These are phyloP conservation scores for Ametastegia equiseti DNA, from an alignment of 2,888 invertebrate genomes.

Conservation along the genomic window DNA sequence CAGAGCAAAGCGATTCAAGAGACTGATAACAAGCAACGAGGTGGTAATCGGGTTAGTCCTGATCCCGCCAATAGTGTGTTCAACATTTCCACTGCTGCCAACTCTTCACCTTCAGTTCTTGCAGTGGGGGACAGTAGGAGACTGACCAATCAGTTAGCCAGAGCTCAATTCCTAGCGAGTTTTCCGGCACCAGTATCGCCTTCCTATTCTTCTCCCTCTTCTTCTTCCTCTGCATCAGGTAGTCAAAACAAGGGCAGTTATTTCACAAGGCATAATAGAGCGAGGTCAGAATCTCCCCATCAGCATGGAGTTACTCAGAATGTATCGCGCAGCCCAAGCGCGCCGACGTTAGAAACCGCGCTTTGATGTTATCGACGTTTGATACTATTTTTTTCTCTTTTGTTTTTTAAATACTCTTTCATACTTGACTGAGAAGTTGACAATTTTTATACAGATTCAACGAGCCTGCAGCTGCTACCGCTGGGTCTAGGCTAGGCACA, in stretches of 20 bases:
- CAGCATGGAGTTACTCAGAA: conserved; percentile 62
- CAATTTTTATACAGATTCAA: neutral
- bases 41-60: neutral
- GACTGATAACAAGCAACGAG: neutral
- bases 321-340: conserved; percentile 72
- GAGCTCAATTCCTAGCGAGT: conserved; percentile 70
- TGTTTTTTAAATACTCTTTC: no score
- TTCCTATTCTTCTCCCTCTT: conserved; percentile 13
- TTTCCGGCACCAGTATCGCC: conserved; percentile 52
- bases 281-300: conserved; percentile 72
- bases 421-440: neutral
- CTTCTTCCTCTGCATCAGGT: conserved; percentile 5
- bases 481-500: no score
- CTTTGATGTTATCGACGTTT: conserved; percentile 61
- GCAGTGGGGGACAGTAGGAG: conserved; percentile 68
- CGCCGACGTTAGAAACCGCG: conserved; percentile 72
- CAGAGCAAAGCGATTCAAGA: neutral
- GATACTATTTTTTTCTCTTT: neutral
- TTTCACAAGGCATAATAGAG: conserved; percentile 66
- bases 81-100: conserved; percentile 24
- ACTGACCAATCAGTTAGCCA: conserved; percentile 70
- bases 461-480: no score
- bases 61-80: neutral
- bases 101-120: conserved; percentile 56
- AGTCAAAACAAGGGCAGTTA: conserved; percentile 58